phyloP scores from a whole-genome alignment of 2,797 vertebrate genomes.

The Sylvia borin region DNA sequence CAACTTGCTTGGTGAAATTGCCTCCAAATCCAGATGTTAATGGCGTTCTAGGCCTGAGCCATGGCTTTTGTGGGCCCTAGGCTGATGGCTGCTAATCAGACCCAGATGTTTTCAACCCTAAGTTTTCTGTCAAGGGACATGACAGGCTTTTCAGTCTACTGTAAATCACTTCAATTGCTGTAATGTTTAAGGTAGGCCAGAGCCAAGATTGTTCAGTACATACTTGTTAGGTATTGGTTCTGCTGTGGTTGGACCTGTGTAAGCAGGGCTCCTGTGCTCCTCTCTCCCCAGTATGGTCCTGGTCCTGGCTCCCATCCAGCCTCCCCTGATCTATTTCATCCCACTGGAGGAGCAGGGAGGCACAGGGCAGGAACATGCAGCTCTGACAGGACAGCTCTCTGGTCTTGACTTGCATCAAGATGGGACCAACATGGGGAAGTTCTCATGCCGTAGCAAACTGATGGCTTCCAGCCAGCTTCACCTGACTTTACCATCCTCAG shows the following conservation, averaged over 20 bases:
- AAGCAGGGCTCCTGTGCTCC: not conserved
- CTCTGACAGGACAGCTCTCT: not conserved
- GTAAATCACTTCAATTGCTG: not conserved
- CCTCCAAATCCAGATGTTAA: not conserved
- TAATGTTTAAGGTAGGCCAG: not conserved
- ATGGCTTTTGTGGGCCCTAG: not conserved
- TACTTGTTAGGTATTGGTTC: not conserved
- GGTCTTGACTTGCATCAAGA: not conserved
- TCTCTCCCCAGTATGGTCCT: not conserved
- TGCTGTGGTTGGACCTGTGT: not conserved
- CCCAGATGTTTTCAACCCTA: not conserved
- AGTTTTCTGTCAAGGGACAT: not conserved
- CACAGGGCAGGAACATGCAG: fast-evolving
- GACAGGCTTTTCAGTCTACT: not conserved
- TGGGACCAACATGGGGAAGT: not conserved
- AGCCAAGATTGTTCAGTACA: fast-evolving
- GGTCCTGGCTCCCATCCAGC: not conserved
- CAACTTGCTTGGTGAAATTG: not conserved
- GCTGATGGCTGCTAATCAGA: not conserved
- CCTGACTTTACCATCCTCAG: not conserved
- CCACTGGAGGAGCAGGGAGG: not conserved
- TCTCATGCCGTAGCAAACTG: not conserved
- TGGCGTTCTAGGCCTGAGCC: not conserved
- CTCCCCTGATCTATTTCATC: not conserved
- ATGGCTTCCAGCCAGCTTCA: not conserved